Base-by-base conservation (phyloP, 2,888 invertebrate species). In the Copidosoma aretas region DNA sequence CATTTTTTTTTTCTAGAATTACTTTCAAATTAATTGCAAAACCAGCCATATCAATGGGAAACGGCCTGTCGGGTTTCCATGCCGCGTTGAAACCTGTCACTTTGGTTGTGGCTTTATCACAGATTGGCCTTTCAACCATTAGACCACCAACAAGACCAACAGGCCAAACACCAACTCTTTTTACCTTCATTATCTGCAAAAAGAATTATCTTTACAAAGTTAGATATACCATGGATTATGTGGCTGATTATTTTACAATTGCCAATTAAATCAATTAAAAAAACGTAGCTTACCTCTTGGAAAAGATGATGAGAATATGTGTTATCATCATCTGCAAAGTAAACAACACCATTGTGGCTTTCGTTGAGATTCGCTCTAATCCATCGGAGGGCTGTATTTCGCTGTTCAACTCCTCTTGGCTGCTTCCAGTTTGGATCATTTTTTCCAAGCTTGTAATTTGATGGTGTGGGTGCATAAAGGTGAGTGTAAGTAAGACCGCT, bases 1-100 rank as follows among this genome's bases (percentile, higher is more conserved):
- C 94, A 51, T 91, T 87, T 0, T 91, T 89, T 76, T 91, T 89
- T 21, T 89, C 86, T 5, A 93, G 83, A 57, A 96, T 87, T 65
- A 94, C 84, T 21, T 90, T 89, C 1, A 93, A 85, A 81, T 94
- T 94, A 52, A 97, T 91, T 10, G 93, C 96, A 81, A 97, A 98
- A 0, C 95, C 97, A 0, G 98, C 98, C 98, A 99, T 99, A 80
- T 99, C 98, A 49, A 97, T 90, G 0, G 98, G 97, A 86, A 98
- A 99, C 0, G 93, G 92, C 71, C 98, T 86, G 76, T 94, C 91
- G 0, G 96, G 93, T 78, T 93, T 92, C 94, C 96, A 98, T 0
- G 90, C 92, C 0, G 92, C 91, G 76, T 88, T 89, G 82, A 89
- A 93, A 15, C 89, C 89, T 15, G 82, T 82, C 5, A 91, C 88